Evolutionary conservation across 2,113 vertebrate genomes (phyloP).

Genomic region (Ophiodon elongatus): DNA sequence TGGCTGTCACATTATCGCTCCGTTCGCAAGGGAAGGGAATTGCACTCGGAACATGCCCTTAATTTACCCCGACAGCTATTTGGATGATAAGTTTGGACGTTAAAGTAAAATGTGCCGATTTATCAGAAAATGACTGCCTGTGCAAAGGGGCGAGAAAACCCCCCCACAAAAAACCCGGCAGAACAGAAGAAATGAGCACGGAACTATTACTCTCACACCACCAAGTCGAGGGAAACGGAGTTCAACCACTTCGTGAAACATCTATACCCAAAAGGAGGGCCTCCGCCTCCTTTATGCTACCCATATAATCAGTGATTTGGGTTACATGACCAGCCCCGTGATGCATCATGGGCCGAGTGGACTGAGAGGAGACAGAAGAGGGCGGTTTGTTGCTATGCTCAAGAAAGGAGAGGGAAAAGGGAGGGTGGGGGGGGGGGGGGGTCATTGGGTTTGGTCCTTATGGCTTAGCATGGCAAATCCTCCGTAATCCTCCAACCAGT

Average conservation of each 20-base stretch:
- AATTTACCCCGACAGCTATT: slow-evolving; percentile 40
- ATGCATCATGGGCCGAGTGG: slow-evolving; percentile 10
- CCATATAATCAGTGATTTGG: slow-evolving; percentile 39
- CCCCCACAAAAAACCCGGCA: neutral
- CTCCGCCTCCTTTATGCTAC: slow-evolving; percentile 12
- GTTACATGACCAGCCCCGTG: slow-evolving; percentile 24
- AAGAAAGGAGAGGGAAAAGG: slow-evolving; percentile 37
- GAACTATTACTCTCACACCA: slow-evolving; percentile 43
- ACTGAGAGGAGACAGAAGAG: slow-evolving; percentile 2
- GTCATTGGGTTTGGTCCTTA: slow-evolving; percentile 74
- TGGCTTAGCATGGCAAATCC: slow-evolving; percentile 83
- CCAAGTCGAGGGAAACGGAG: slow-evolving; percentile 12
- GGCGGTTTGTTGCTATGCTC: slow-evolving; percentile 41
- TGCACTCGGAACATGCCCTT: slow-evolving; percentile 12
- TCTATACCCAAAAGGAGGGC: slow-evolving; percentile 11
- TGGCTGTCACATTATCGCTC: slow-evolving; percentile 51
- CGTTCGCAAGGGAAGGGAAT: neutral
- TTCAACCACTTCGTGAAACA: slow-evolving; percentile 41
- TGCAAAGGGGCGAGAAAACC: neutral
- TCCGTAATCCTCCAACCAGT: slow-evolving; percentile 78
- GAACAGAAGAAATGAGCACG: neutral
- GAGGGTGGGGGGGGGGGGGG: slow-evolving; percentile 54
- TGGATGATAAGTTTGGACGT: slow-evolving; percentile 17
- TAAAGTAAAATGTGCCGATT: slow-evolving; percentile 36
- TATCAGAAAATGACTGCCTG: slow-evolving; percentile 11